Evolutionary conservation across 1,140 invertebrate species (phyloP), one percentile per base, ranked within the genome.

Genomic region (Macrotrachela quadricornifera): DNA sequence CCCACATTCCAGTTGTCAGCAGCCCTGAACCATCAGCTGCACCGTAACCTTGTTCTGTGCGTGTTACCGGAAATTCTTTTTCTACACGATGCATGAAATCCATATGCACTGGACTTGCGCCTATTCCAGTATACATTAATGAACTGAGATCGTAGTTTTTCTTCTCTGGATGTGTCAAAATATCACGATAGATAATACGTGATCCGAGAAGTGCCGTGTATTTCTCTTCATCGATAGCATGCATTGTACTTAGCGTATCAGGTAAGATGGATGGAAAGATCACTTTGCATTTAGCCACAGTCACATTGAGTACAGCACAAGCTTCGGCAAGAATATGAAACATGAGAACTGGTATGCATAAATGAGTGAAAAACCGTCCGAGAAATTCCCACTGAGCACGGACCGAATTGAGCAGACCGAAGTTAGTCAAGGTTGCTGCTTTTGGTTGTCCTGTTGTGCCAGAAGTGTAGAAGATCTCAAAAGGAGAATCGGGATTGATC

Each of bases 121-220:
- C 44, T 6, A 46, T 40, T 52, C 36, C 10, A 14, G 11, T 30
- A 12, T 41, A 30, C 10, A 74, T 60, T 43, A 76, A 55, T 1
- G 63, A 64, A 11, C 59, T 60, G 15, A 74, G 40, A 54, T 76
- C 62, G 54, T 62, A 67, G 14, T 60, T 57, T n/a, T 60, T 47
- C 50, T 69, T 64, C 1, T 67, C 54, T 0, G 64, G 66, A 37
- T 64, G 65, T 50, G 72, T 69, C 41, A 86, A 60, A 51, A 85
- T 73, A 65, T 94, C 85, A 50, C 92, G 80, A 65, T 82, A 87
- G 88, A 97, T 96, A 0, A 90, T 95, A 6, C 91, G 91, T 0
- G 90, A 94, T 13, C 90, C 90, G 60, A 82, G 83, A 14, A 84
- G 66, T 9, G 81, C 64, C 3, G 78, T 79, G 60, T 84, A 86